phyloP scores from a whole-genome alignment of 2,888 invertebrate species.

The Andrena hattorfiana region DNA sequence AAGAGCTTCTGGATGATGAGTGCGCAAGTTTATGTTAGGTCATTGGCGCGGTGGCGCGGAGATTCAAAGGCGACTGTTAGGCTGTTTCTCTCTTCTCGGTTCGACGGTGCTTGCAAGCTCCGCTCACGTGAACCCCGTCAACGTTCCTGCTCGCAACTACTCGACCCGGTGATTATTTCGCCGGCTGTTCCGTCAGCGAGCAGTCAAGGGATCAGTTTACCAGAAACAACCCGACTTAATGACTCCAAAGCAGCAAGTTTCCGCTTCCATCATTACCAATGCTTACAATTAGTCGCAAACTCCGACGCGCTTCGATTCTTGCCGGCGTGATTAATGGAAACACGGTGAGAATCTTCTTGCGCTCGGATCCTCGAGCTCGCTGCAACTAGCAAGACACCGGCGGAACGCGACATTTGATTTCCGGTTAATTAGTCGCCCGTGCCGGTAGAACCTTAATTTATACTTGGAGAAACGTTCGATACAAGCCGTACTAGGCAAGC shows the following conservation, averaged over 20 bases:
- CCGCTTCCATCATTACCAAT: slow-evolving; percentile 46
- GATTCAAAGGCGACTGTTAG: neutral
- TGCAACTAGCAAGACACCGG: slow-evolving; percentile 17
- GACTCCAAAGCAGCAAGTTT: slow-evolving; percentile 43
- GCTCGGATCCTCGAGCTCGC: neutral
- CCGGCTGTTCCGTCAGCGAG: neutral
- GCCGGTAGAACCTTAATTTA: slow-evolving; percentile 51
- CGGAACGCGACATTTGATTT: slow-evolving; percentile 63
- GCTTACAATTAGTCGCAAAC: slow-evolving; percentile 47
- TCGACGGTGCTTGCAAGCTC: no score
- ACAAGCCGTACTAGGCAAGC: slow-evolving; percentile 6
- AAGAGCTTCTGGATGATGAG: no score
- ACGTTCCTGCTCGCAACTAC: neutral
- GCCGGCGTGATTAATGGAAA: slow-evolving; percentile 53
- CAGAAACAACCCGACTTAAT: slow-evolving; percentile 30
- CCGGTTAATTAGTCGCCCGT: slow-evolving; percentile 60
- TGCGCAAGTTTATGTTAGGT: no score
- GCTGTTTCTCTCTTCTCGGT: neutral
- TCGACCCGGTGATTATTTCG: slow-evolving; percentile 5
- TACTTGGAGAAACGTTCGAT: slow-evolving; percentile 31
- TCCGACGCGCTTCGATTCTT: slow-evolving; percentile 42
- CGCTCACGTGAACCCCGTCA: neutral
- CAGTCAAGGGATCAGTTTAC: slow-evolving; percentile 23
- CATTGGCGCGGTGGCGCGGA: no score
- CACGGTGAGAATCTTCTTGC: slow-evolving; percentile 46